phyloP scores from a whole-genome alignment of 2,797 vertebrate genomes.

The Antennarius maculatus region DNA sequence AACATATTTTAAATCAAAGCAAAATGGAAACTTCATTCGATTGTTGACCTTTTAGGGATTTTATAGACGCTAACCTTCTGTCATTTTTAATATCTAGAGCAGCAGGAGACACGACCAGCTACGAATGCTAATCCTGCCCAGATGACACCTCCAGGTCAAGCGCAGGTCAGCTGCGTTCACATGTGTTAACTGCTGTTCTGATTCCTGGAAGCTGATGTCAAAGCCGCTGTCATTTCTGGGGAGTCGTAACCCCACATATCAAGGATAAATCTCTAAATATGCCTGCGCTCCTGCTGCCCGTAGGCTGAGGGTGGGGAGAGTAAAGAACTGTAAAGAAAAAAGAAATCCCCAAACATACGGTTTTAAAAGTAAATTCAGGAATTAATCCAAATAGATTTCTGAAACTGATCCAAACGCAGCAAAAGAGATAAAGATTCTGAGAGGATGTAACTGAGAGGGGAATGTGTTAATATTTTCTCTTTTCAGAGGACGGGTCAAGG shows the following conservation, averaged over 20 bases:
- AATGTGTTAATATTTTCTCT: not conserved
- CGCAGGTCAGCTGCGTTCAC: conserved; percentile 48
- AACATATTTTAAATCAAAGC: no score
- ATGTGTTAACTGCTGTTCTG: conserved; percentile 24
- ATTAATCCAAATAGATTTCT: not conserved
- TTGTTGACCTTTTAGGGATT: conserved; percentile 8
- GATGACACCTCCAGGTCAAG: conserved; percentile 28
- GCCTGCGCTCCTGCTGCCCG: conserved; percentile 3
- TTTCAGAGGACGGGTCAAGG: conserved; percentile 31
- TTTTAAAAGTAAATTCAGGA: conserved; percentile 17
- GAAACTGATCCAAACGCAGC: not conserved
- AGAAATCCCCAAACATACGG: not conserved
- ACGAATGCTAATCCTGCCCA: conserved; percentile 47
- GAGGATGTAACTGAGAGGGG: no score
- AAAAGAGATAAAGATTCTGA: not conserved
- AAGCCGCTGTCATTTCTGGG: conserved; percentile 9
- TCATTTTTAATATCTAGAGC: conserved; percentile 17
- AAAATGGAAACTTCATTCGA: not conserved
- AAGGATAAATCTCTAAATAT: not conserved
- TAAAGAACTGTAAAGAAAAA: not conserved
- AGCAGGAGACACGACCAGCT: not conserved
- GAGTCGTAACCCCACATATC: conserved; percentile 7
- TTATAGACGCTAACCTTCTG: conserved; percentile 11
- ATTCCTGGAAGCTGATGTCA: conserved; percentile 39
- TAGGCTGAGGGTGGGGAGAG: not conserved